Evolutionary conservation across 1,140 invertebrate genomes (phyloP), one percentile per base, ranked within the genome.

Genomic region (Ceratoteleas bidentatus): DNA sequence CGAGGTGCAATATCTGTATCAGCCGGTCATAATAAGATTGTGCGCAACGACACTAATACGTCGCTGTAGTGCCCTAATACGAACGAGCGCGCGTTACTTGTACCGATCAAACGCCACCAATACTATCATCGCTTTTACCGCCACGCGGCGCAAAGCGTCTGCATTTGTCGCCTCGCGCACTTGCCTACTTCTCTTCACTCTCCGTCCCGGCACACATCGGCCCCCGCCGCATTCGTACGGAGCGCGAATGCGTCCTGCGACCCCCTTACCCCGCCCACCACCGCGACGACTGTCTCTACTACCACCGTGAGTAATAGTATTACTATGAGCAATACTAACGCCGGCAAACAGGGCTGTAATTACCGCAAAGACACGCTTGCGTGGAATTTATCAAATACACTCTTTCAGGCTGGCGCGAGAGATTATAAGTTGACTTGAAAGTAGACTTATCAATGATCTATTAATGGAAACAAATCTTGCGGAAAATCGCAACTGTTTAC

Each of bases 81-180:
- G 52, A 68, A 62, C 56, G 57, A 68, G 62, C 60, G 73, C 56
- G 73, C 57, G 64, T 76, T 76, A 69, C 73, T 68, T 62, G 64
- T 52, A 50, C 64, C 72, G 72, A 75, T 75, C 72, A 66, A 61
- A 76, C 73, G 64, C 47, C 64, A 76, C 73, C 64, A 66, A 68
- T 77, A 77, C 74, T 38, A 77, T 62, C 38, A 58, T 45, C 53
- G 53, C 61, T 61, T 16, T 40, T 74, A 58, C 61, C 10, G 52
- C 52, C 47, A 15, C 69, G 40, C 53, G 50, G 43, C 38, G 62
- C 49, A 58, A 69, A 58, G 53, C 65, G 65, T 69, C 65, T 69
- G 65, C 54, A 58, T 40, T 69, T 47, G 43, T 43, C 54, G 32
- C 45, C 54, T n/a, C n/a, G n/a, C n/a, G n/a, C n/a, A n/a, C n/a